Evolutionary conservation across 2,888 invertebrate species (phyloP).

Genomic region (Smittia aterrima): DNA sequence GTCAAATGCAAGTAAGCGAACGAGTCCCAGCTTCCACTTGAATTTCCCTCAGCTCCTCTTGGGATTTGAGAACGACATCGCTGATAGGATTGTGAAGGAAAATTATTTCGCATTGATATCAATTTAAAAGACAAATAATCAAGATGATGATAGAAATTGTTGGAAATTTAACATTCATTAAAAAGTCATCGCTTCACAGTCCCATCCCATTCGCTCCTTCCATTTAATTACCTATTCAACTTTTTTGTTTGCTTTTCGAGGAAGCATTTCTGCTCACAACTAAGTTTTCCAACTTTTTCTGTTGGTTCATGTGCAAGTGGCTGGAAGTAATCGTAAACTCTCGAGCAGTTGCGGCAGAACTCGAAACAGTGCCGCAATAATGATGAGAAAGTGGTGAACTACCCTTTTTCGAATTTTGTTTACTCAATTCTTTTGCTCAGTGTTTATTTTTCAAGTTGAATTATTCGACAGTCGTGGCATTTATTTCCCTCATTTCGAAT

Average conservation of each 20-base stretch:
- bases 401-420: background rate
- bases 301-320: conserved; percentile 23
- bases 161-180: background rate
- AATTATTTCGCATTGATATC: background rate
- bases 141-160: background rate
- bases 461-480: no score
- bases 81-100: no score
- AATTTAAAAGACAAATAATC: conserved; percentile 15
- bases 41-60: no score
- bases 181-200: background rate
- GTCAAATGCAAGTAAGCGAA: background rate
- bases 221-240: conserved; percentile 13
- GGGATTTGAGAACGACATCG: no score
- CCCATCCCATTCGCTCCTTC: background rate
- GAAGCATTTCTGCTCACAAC: background rate
- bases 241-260: background rate
- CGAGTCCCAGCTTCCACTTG: background rate
- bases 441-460: no score
- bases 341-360: background rate
- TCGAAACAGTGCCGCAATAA: background rate
- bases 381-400: background rate
- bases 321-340: conserved; percentile 32
- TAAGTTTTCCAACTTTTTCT: background rate
- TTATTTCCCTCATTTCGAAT: no score
- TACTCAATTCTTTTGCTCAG: background rate